phyloP scores from a whole-genome alignment of 2,888 invertebrate species.

The Empis stercorea region DNA sequence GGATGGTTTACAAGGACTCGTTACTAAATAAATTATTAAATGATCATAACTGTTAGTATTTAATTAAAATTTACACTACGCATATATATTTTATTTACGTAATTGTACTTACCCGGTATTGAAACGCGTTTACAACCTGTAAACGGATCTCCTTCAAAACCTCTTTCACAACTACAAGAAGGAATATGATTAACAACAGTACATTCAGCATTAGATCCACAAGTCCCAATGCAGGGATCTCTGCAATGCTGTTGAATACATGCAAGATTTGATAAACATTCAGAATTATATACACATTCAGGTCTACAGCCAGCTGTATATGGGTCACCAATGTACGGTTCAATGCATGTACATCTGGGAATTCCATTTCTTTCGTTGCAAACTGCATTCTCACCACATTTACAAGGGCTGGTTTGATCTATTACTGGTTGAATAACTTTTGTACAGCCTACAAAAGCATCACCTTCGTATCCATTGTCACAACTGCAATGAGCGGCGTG shows the following conservation, averaged over 20 bases:
- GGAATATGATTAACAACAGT: constrained; percentile 71
- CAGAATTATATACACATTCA: constrained; percentile 70
- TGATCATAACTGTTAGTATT: background rate
- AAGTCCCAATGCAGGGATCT: constrained; percentile 73
- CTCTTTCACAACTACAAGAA: constrained; percentile 62
- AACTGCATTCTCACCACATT: constrained; percentile 74
- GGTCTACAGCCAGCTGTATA: constrained; percentile 74
- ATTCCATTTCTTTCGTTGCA: constrained; percentile 56
- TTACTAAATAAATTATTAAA: constrained; percentile 19
- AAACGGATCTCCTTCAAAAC: constrained; percentile 73
- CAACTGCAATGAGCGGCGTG: constrained; percentile 75
- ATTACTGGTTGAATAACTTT: background rate
- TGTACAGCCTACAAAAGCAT: constrained; percentile 71
- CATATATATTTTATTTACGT: background rate
- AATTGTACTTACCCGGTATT: background rate
- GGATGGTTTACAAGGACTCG: constrained; percentile 59
- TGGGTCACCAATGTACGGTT: constrained; percentile 78
- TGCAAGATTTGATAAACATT: constrained; percentile 62
- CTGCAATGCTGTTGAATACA: constrained; percentile 76
- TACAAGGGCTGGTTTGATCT: constrained; percentile 46
- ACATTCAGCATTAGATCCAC: constrained; percentile 73
- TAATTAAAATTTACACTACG: too few relatives aligned
- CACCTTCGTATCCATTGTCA: constrained; percentile 61
- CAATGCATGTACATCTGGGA: constrained; percentile 71
- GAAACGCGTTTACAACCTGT: constrained; percentile 53